phyloP scores from a whole-genome alignment of 2,113 vertebrate species.

The Chaetura pelagica region DNA sequence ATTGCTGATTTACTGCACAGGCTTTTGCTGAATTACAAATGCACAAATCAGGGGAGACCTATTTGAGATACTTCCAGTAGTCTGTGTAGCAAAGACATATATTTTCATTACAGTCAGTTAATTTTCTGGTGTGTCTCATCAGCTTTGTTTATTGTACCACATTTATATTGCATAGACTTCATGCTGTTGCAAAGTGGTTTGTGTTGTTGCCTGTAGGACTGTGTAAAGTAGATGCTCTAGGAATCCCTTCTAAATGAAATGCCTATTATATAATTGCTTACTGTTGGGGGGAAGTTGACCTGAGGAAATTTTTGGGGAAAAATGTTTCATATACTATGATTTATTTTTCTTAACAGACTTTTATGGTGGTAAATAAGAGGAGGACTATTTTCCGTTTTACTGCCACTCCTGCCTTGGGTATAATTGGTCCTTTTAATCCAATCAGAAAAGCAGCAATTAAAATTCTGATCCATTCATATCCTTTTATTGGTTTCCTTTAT shows the following conservation, averaged over 20 bases:
- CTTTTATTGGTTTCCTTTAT: constrained; percentile 74
- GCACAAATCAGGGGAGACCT: background rate
- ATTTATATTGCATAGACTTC: background rate
- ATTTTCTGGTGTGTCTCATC: background rate
- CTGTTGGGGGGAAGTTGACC: background rate
- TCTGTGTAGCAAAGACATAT: background rate
- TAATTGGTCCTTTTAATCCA: constrained; percentile 91
- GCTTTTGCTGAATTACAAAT: background rate
- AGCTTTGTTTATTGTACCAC: background rate
- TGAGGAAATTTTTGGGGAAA: background rate
- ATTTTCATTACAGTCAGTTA: background rate
- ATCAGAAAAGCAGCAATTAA: constrained; percentile 90
- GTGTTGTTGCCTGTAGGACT: background rate
- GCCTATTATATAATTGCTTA: background rate
- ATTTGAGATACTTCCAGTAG: background rate
- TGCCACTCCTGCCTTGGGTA: constrained; percentile 88
- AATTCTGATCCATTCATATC: constrained; percentile 94
- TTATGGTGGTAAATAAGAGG: constrained; percentile 92
- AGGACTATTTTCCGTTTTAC: constrained; percentile 95
- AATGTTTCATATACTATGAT: background rate
- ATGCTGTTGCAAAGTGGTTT: background rate
- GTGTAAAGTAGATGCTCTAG: background rate
- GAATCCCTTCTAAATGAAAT: background rate
- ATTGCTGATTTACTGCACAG: background rate
- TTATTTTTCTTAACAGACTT: constrained; percentile 81